These are phyloP conservation scores for Psix sp. DNA, from an alignment of 1,140 invertebrate species.

Conservation along the genomic window DNA sequence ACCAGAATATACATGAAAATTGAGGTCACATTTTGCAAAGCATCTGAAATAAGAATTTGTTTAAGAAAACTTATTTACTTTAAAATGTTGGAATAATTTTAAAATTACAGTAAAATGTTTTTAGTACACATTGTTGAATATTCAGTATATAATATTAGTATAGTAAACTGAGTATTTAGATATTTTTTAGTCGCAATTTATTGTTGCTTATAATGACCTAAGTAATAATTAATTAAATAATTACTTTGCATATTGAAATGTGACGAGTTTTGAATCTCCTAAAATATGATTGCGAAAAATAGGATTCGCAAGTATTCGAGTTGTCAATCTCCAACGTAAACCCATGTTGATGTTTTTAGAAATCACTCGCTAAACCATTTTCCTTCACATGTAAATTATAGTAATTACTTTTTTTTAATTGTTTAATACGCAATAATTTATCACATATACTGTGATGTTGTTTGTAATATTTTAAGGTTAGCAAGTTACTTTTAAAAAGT, in stretches of 20 bases:
- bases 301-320: conserved; percentile 7
- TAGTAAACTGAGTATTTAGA: too few relatives aligned
- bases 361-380: too few relatives aligned
- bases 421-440: too few relatives aligned
- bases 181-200: not conserved
- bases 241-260: conserved; percentile 20
- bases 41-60: conserved; percentile 29
- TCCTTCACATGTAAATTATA: too few relatives aligned
- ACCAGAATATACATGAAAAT: conserved; percentile 53
- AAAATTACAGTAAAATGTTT: not conserved
- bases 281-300: not conserved
- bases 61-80: conserved; percentile 6
- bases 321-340: conserved; percentile 17
- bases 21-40: conserved; percentile 12
- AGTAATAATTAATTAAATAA: not conserved
- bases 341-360: too few relatives aligned
- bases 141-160: too few relatives aligned
- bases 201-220: not conserved
- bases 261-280: conserved; percentile 7
- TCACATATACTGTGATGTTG: too few relatives aligned
- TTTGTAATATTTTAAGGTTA: too few relatives aligned
- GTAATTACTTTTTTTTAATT: too few relatives aligned
- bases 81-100: conserved; percentile 3
- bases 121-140: too few relatives aligned
- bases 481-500: too few relatives aligned